Base-by-base conservation (phyloP, 2,888 invertebrate species). In the Melanchra persicariae region DNA sequence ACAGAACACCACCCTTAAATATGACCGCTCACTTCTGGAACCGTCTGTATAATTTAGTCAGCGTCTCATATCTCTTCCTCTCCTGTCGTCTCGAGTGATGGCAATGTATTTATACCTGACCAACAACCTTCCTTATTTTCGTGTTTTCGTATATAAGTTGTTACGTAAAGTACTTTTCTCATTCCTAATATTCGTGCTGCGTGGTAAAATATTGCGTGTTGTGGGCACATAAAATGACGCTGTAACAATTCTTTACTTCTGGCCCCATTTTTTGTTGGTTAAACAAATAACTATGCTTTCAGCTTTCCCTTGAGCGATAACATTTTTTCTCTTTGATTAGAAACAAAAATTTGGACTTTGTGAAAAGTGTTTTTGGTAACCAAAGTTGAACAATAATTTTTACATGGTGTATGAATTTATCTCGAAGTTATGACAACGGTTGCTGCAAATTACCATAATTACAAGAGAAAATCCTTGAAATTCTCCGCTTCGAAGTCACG, bases 141-240 rank as follows among this genome's bases (percentile, higher is more conserved):
- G 0, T 51, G 10, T 57, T 12, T 57, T 47, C 24, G 12, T 62
- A 43, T n/a, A 49, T 34, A 12, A 17, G 4, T n/a, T 22, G 57
- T 54, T 59, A 55, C n/a, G 15, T 60, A 63, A 57, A 67, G 15
- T 57, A 19, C 34, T 60, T 57, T 54, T 70, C 52, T 66, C n/a
- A 45, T n/a, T 64, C 55, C 67, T 66, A 52, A 66, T 63, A 69
- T 67, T 70, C 24, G 34, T 52, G 66, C 17, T 66, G 52, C 55
- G 8, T 66, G 60, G 63, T 43, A 61, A 51, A 67, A 71, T 80
- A 64, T 79, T 64, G 81, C 79, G 81, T 71, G 81, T 64, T 64
- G 60, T 52, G 8, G 17, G 1, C 30, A 52, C 34, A 71, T 79
- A 71, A 63, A 47, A 66, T 80, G 60, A 80, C 37, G 10, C 0